Evolutionary conservation across 2,888 invertebrate genomes (phyloP), one percentile per base, ranked within the genome.

Genomic region (Tetragonula carbonaria): DNA sequence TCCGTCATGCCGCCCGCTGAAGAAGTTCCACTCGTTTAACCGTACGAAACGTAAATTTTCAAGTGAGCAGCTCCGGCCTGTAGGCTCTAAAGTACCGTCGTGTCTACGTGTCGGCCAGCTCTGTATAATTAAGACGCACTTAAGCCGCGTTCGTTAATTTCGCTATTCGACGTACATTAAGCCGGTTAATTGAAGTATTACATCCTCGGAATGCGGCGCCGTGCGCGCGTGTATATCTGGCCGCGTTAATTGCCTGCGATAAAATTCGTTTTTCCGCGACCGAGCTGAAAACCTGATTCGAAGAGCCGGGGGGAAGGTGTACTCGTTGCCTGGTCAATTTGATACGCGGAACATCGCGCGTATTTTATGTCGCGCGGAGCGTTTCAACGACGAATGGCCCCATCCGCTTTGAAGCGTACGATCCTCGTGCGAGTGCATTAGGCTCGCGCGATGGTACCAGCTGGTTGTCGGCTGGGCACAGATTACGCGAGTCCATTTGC

Each of bases 401-500:
- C 74, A 51, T 76, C 76, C 57, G 67, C 51, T n/a, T 50, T 57
- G 65, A 76, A 50, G 23, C 53, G 50, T 70, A 78, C 84, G 74
- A 72, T 71, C 77, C 62, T n/a, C 28, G 62, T 33, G 33, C 33
- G 72, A 45, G 70, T 77, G 80, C 85, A 84, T 84, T 84, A 84
- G 78, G 74, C 67, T 45, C 51, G 50, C 53, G 21, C 53, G 21
- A 45, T 45, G 8, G 59, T 72, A 51, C 51, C 72, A 53, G 72
- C 75, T 28, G 28, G 62, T 79, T 65, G 75, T 66, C 14, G 70
- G 45, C 45, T 45, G 45, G 8, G 55, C 71, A 67, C n/a, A 84
- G 84, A 85, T 85, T 85, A 84, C 74, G 80, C 51, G 76, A 83
- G 79, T 63, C 76, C 79, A 83, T 83, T 85, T 77, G 55, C 53